Percentiles rank a stretch among this genome's conserved stretches.
Evolutionary conservation across 2,797 vertebrate genomes (phyloP).

Genomic region (Uromys caudimaculatus): DNA sequence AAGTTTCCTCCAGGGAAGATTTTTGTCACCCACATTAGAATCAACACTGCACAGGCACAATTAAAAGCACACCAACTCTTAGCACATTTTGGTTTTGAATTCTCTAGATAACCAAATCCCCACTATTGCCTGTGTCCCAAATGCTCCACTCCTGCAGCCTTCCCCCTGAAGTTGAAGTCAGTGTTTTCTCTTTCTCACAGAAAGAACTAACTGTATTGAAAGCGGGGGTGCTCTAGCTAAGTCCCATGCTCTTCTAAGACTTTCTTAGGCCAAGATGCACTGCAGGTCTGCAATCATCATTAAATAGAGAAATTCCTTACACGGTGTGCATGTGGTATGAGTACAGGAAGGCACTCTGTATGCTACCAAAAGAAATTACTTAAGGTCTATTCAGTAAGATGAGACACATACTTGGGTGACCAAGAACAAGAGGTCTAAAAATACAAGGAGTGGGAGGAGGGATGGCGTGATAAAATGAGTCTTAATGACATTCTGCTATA

Average conservation of each 20-base stretch:
- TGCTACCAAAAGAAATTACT: neutral
- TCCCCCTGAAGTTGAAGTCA: neutral
- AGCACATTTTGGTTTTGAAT: slow-evolving; percentile 50
- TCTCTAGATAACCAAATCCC: neutral
- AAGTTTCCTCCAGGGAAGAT: neutral
- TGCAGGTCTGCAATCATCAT: neutral
- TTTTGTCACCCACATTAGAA: slow-evolving; percentile 49
- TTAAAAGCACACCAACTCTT: slow-evolving; percentile 2
- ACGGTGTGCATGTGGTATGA: neutral
- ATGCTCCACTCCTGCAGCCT: neutral
- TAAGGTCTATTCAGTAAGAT: neutral
- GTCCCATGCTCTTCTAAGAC: neutral
- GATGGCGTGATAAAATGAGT: neutral
- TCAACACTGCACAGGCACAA: neutral
- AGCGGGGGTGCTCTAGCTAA: neutral
- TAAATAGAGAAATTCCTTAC: neutral
- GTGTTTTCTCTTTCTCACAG: slow-evolving; percentile 12
- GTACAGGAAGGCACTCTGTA: neutral
- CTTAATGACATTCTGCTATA: neutral
- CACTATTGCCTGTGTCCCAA: neutral
- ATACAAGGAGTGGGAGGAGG: too few species aligned
- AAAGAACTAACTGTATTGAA: slow-evolving; percentile 8
- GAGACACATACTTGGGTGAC: neutral
- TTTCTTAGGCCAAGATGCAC: neutral
- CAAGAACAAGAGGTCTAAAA: neutral